Conservation (phyloP, 2,888 invertebrate genomes). For the Nezara viridula region DNA sequence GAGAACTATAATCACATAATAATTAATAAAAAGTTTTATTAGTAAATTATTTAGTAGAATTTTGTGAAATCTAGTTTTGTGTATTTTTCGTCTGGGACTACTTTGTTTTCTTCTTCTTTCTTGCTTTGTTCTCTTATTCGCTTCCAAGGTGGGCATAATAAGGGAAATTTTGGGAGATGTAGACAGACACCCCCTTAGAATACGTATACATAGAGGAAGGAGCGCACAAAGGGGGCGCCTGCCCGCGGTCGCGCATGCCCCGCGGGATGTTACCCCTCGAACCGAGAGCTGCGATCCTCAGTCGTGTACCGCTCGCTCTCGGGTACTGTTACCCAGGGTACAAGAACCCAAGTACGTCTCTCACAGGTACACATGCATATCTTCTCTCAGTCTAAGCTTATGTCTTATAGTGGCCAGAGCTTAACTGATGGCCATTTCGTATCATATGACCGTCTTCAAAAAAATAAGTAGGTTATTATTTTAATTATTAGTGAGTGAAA, state of each 20-base stretch:
- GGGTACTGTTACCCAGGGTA: conserved; percentile 24
- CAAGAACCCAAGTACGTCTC: conserved; percentile 32
- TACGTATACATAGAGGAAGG: neutral
- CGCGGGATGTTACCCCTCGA: neutral
- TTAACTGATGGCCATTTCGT: neutral
- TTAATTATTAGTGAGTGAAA: neutral
- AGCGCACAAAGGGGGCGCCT: conserved; percentile 46
- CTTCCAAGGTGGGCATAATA: neutral
- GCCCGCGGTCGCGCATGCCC: conserved; percentile 17
- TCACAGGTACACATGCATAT: conserved; percentile 38
- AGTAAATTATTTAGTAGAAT: too few relatives aligned
- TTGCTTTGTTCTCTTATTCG: neutral
- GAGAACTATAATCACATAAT: too few relatives aligned
- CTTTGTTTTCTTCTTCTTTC: neutral
- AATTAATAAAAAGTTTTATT: too few relatives aligned
- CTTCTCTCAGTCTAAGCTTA: conserved; percentile 31
- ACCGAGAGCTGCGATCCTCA: neutral
- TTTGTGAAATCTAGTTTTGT: too few relatives aligned
- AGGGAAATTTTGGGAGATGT: neutral
- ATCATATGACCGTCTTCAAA: neutral
- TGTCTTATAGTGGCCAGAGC: neutral
- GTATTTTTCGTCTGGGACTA: neutral
- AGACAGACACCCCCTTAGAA: neutral
- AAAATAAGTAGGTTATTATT: neutral
- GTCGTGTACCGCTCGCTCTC: conserved; percentile 27